Evolutionary conservation across 2,113 vertebrate genomes (phyloP).

Genomic region (Phodopus roborovskii): DNA sequence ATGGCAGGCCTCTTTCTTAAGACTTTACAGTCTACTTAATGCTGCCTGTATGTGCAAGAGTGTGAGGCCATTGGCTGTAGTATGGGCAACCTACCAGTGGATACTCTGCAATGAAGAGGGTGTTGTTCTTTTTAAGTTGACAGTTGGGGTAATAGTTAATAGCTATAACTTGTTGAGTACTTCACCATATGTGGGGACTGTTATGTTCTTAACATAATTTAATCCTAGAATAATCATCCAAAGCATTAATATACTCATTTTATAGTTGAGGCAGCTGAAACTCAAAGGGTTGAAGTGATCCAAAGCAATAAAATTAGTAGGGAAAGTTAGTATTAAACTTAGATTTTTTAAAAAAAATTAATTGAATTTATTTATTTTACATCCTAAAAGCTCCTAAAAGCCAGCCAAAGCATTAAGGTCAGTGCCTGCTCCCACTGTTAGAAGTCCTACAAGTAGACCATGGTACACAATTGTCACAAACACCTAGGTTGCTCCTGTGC

Average conservation of each 20-base stretch:
- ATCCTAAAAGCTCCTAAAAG: no score
- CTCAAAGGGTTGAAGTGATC: not conserved
- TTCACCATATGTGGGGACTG: not conserved
- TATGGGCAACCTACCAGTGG: not conserved
- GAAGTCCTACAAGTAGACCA: no score
- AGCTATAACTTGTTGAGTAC: not conserved
- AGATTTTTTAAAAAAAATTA: no score
- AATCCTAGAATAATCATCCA: constrained; percentile 11
- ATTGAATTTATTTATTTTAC: no score
- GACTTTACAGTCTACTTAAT: not conserved
- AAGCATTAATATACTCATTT: not conserved
- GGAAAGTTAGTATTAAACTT: constrained; percentile 15
- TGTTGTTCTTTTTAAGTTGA: not conserved
- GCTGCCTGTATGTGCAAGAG: not conserved
- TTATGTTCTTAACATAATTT: not conserved
- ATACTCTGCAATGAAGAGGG: not conserved
- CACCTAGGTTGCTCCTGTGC: no score
- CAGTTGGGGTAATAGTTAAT: not conserved
- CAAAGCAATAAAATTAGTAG: not conserved
- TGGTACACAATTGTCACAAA: no score
- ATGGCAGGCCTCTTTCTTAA: not conserved
- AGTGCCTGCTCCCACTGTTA: no score
- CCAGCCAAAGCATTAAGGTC: no score
- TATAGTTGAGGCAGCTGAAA: not conserved
- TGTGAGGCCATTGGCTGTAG: not conserved